Evolutionary conservation across 2,888 invertebrate species (phyloP).

Genomic region (Meganola albula): DNA sequence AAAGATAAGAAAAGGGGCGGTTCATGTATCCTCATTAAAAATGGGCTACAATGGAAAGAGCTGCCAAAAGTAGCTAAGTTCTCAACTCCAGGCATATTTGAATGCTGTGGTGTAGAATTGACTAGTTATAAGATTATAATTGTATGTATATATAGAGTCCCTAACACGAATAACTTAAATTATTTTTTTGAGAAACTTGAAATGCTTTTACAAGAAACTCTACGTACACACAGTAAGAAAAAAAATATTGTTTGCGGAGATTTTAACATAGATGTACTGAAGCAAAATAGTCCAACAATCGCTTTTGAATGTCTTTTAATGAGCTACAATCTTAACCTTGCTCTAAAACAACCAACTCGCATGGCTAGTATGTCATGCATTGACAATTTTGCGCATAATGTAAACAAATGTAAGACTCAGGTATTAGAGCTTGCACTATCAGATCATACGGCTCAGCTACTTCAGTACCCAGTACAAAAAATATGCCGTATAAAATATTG

Average conservation of each 20-base stretch:
- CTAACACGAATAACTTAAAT: neutral
- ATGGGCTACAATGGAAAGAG: neutral
- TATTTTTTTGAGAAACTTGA: neutral
- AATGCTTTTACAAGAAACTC: neutral
- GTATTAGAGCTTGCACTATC: slow-evolving; percentile 2
- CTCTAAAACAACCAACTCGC: slow-evolving; percentile 1
- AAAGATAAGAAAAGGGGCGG: slow-evolving; percentile 1
- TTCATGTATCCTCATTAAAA: neutral
- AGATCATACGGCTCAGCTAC: slow-evolving; percentile 2
- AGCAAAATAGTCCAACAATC: neutral
- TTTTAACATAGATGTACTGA: slow-evolving; percentile 1
- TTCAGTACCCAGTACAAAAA: neutral
- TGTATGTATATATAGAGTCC: neutral
- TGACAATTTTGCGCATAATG: neutral
- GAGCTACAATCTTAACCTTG: neutral
- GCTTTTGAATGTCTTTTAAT: neutral
- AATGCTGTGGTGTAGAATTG: slow-evolving; percentile 1
- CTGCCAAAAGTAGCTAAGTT: neutral
- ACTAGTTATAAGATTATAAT: neutral
- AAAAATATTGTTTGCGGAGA: slow-evolving; percentile 1
- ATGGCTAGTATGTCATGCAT: slow-evolving; percentile 1
- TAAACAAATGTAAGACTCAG: slow-evolving; percentile 1
- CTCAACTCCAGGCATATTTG: neutral
- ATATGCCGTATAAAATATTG: neutral
- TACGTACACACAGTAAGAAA: neutral